These are phyloP conservation scores for Hyles lineata DNA, from an alignment of 2,888 invertebrate species.

Conservation along the genomic window DNA sequence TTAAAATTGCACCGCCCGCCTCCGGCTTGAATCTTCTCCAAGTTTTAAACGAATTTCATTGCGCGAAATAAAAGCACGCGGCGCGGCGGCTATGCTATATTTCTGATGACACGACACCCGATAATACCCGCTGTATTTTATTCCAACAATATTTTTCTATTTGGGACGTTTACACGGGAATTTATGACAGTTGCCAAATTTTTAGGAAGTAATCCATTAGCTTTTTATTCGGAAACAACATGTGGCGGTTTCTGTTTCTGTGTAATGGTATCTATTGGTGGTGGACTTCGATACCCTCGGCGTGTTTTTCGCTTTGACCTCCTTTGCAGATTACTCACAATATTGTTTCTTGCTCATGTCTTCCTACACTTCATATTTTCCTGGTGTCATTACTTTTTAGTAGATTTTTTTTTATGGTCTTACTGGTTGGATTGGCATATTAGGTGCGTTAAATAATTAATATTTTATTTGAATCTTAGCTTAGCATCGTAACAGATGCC, in stretches of 20 bases:
- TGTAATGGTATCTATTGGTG: too few species aligned
- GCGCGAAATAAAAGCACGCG: constrained; percentile 65
- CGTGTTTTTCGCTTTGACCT: too few species aligned
- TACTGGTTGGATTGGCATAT: too few species aligned
- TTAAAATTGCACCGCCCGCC: constrained; percentile 61
- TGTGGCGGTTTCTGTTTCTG: not conserved
- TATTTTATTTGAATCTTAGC: too few species aligned
- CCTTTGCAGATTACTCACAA: too few species aligned
- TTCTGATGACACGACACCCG: constrained; percentile 58
- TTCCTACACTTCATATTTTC: too few species aligned
- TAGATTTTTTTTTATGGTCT: too few species aligned
- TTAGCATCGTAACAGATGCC: too few species aligned
- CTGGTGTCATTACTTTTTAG: too few species aligned
- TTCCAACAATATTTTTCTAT: constrained; percentile 56
- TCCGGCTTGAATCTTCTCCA: constrained; percentile 70
- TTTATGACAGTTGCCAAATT: constrained; percentile 57
- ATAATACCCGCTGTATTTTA: constrained; percentile 58
- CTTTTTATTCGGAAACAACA: constrained; percentile 52
- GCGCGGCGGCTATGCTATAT: constrained; percentile 53
- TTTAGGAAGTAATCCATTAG: constrained; percentile 61
- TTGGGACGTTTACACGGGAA: constrained; percentile 53
- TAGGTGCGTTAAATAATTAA: too few species aligned
- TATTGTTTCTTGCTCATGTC: too few species aligned
- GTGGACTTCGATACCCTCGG: too few species aligned
- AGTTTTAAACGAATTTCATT: constrained; percentile 76